Evolutionary conservation across 1,140 invertebrate species (phyloP), one percentile per base, ranked within the genome.

Genomic region (Drosophila tristis): DNA sequence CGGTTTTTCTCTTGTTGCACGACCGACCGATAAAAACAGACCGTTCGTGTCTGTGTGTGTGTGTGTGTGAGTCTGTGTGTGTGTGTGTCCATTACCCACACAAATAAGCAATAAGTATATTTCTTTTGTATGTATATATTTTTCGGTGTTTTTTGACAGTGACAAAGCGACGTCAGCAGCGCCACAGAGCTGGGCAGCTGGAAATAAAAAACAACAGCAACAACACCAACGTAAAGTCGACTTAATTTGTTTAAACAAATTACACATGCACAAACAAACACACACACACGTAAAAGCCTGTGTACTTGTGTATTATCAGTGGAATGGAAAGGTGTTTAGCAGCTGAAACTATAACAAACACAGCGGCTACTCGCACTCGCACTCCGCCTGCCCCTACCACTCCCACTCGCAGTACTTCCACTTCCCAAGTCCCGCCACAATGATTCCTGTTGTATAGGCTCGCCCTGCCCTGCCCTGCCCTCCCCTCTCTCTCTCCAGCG

Each of bases 211-310:
- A 16, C 16, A 16, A 1, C 16, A 16, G 16, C 20, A 35, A 16
- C 8, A 29, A 70, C 63, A 68, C 44, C 35, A 26, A 68, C 68
- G 56, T 68, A 63, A 70, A 70, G 44, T 58, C 72, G 78, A 81
- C 81, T 80, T 87, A 87, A 87, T 87, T 87, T 87, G 84, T 87
- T 87, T 87, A 87, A 87, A 87, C 84, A 87, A 87, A 87, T 87
- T 87, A 89, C 84, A 42, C 51, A 58, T 49, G 9, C 39, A 39
- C 47, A 50, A 47, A 58, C 47, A 23, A n/a, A 44, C 63, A 16
- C 16, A 16, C 16, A 16, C 16, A 16, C 16, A 16, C 16, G 16
- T 1, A 63, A 49, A 55, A 56, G 57, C 62, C 35, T n/a, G 2
- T 42, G 11, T 42, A 9, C 16, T 29, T 66, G 35, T 29, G 31